Conservation (phyloP, 2,113 vertebrate genomes). For the Danio rerio region GRCz12tu NC_133191.1:48006001-48006500, state of each 20-base stretch:
- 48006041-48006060: too few relatives aligned
- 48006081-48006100: too few relatives aligned
- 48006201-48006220: background rate
- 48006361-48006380: background rate
- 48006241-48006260: background rate
- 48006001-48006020: too few relatives aligned
- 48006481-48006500: slow-evolving; percentile 35
- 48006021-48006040: too few relatives aligned
- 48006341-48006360: slow-evolving; percentile 6
- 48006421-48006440: slow-evolving; percentile 12
- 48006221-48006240: background rate
- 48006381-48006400: background rate
- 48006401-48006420: background rate
- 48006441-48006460: slow-evolving; percentile 17
- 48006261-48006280: background rate
- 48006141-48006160: background rate
- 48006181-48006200: background rate
- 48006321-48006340: too few relatives aligned
- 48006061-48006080: too few relatives aligned
- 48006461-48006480: slow-evolving; percentile 33
- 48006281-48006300: background rate
- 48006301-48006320: background rate
- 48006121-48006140: too few relatives aligned
- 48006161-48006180: background rate
- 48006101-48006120: too few relatives aligned